Evolutionary conservation across 2,888 invertebrate species (phyloP), one percentile per base, ranked within the genome.

Genomic region (Ochlodes sylvanus): DNA sequence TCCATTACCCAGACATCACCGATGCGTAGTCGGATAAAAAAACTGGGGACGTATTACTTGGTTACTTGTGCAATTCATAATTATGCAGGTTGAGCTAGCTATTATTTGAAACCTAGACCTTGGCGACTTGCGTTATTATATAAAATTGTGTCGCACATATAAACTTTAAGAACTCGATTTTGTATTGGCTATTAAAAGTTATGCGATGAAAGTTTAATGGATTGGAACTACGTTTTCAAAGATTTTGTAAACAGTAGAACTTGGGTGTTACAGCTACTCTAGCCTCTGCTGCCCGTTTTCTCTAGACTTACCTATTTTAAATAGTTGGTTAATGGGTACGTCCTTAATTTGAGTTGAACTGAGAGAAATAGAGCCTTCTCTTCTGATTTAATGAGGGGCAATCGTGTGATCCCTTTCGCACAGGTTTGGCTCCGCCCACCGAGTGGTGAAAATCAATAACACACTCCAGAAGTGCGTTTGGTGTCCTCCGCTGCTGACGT

Each of bases 401-500:
- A 90, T 92, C 84, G 90, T 83, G 89, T 89, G 90, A 90, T 93
- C 92, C 87, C 91, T 91, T 87, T 92, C 92, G 87, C 92, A 89
- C 92, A 84, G 86, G 85, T 88, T 89, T 87, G 81, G 85, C 90
- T 75, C 87, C 93, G 89, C 93, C 93, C 86, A 87, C 79, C 90
- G 86, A 89, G 92, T 90, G 91, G 84, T 88, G 86, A 90, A 93
- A 93, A 93, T 93, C 93, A 91, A 93, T 93, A 93, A 92, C 86
- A 86, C 84, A 88, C 87, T 88, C 82, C 92, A 92, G 92, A 92
- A 92, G 88, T 91, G 89, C 87, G 89, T 90, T 91, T 85, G 86
- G 85, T 91, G 87, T 87, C 86, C 85, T 88, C 87, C 87, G 82
- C 82, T 77, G 81, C 88, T 88, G 92, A 90, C 92, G 92, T 88